Base-by-base conservation (phyloP, 2,113 vertebrate genomes). In the Macquaria australasica region DNA sequence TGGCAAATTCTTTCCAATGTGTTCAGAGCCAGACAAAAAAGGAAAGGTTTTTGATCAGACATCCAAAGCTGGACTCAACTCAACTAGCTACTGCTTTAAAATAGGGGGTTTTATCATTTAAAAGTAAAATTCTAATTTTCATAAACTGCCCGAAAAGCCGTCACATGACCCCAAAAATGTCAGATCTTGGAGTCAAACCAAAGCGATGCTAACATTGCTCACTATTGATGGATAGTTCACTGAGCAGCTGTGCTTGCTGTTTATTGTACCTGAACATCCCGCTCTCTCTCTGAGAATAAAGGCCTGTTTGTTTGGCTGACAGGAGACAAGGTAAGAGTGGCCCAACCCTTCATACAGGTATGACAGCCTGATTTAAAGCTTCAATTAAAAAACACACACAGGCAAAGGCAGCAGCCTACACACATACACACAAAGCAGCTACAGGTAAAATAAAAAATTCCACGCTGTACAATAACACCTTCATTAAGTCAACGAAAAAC, bases 281-380 rank as follows among this genome's bases (percentile, higher is more conserved):
- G 0, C 31, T 39, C 81, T 71, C 25, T n/a, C 34, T 85, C 53
- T 0, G 31, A 86, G 77, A 87, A 91, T 88, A 89, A 90, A 87
- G 76, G 73, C 6, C 50, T 75, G 91, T 84, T 92, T 93, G 82
- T 85, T 83, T 71, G 55, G 73, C 25, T 88, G 83, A 80, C 66
- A 73, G 82, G 31, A 78, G 68, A 69, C 59, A 51, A 41, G 73
- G 72, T 56, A 48, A 81, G 66, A 83, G 67, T 37, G 73, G 82
- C 79, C 88, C 63, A 76, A 58, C 86, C 81, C 81, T 82, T 72
- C 67, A 66, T 55, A 69, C 76, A 83, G 51, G 67, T 83, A 79
- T 87, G 86, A 88, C 90, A 91, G 79, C 6, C 25, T 90, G 89
- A 91, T 89, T 92, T 86, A 91, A 62, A 71, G 82, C 63, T 86